Evolutionary conservation across 2,113 vertebrate genomes (phyloP).

Genomic region (Erythrocebus patas): DNA sequence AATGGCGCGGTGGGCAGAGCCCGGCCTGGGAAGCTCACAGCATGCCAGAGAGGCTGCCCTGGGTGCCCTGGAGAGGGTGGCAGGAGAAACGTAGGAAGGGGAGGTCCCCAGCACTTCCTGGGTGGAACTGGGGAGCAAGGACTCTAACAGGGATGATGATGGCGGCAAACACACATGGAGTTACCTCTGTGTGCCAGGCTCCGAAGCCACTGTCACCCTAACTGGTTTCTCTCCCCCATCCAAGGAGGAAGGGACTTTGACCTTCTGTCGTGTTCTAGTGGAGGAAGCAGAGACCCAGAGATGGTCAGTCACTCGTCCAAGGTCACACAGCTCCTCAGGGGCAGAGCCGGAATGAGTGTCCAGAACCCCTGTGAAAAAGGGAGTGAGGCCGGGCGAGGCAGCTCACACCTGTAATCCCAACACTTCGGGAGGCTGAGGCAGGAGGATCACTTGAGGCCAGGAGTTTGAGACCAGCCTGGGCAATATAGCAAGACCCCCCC

Average conservation of each 20-base stretch:
- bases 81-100: not conserved
- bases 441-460: too few relatives aligned
- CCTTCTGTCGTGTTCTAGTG: not conserved
- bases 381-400: too few relatives aligned
- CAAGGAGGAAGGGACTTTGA: not conserved
- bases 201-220: not conserved
- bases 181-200: fast-evolving
- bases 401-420: too few relatives aligned
- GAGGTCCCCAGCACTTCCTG: not conserved
- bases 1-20: not conserved
- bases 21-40: not conserved
- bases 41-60: not conserved
- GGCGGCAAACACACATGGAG: not conserved
- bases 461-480: too few relatives aligned
- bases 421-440: too few relatives aligned
- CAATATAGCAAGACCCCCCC: too few relatives aligned
- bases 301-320: not conserved
- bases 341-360: not conserved
- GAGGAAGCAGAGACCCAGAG: not conserved
- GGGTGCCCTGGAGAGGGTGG: not conserved
- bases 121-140: not conserved
- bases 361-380: not conserved
- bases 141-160: too few relatives aligned
- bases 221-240: not conserved
- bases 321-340: not conserved